These are phyloP conservation scores for Iphiclides podalirius DNA, from an alignment of 2,888 invertebrate species.

Conservation along the genomic window DNA sequence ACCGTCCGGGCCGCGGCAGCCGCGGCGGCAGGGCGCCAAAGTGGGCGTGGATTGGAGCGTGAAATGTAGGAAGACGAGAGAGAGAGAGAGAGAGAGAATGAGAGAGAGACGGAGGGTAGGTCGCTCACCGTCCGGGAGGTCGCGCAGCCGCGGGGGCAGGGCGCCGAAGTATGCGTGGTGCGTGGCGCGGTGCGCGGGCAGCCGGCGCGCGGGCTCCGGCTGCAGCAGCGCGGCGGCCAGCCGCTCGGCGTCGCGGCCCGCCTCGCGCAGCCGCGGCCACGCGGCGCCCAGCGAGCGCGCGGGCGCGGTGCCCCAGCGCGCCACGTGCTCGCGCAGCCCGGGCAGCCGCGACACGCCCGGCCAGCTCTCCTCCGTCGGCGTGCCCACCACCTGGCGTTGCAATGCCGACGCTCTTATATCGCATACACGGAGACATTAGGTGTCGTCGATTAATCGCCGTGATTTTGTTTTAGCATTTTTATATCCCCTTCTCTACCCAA, in stretches of 20 bases:
- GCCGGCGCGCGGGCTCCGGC: constrained; percentile 91
- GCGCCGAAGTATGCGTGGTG: constrained; percentile 94
- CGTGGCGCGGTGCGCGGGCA: constrained; percentile 93
- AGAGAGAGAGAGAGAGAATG: too few species aligned
- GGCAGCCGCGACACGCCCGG: constrained; percentile 92
- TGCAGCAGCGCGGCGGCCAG: constrained; percentile 92
- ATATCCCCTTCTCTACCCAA: too few species aligned
- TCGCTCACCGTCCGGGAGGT: constrained; percentile 94
- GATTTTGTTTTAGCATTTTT: too few species aligned
- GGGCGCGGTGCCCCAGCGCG: constrained; percentile 83
- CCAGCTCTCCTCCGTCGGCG: constrained; percentile 97
- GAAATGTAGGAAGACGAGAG: too few species aligned
- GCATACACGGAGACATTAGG: too few species aligned
- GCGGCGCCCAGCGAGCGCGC: constrained; percentile 89
- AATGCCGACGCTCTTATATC: too few species aligned
- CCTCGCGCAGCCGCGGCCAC: constrained; percentile 94
- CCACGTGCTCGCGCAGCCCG: constrained; percentile 87
- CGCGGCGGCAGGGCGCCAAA: too few species aligned
- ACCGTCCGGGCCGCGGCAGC: too few species aligned
- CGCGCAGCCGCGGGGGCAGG: constrained; percentile 93
- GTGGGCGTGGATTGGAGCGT: too few species aligned
- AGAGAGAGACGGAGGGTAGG: too few species aligned
- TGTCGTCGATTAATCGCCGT: too few species aligned
- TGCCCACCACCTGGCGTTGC: constrained; percentile 94
- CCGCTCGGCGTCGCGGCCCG: constrained; percentile 91